Evolutionary conservation across 92 coral and sea anemone species (phyloP), one percentile per base, ranked within the genome.

Genomic region (Zoanthus solanderi): DNA sequence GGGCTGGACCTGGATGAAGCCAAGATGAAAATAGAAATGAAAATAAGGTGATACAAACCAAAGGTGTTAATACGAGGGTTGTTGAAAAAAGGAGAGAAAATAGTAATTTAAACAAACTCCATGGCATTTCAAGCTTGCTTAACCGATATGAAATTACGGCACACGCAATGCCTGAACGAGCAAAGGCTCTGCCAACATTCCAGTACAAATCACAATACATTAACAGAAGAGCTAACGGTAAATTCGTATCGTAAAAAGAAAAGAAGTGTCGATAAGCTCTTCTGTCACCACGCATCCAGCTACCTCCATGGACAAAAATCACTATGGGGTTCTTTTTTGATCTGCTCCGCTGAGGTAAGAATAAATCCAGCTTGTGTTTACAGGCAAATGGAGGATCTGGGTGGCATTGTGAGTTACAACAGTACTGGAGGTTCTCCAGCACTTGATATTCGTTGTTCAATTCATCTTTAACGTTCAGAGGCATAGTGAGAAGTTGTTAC

Each of bases 91-190:
- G 28, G 4, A 92, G 56, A 6, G 94, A 90, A 42, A 79, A 31
- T 6, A 56, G 48, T 9, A 90, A 66, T 37, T 76, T 78, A 34
- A 90, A 18, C 6, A 92, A 34, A 18, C 89, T 29, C 89, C 92
- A 86, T 9, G 94, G 94, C 48, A 92, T 83, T 72, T 92, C 88
- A 30, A 92, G 89, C 47, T 92, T 82, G 84, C 92, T 92, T 15
- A 92, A 83, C 0, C 94, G 94, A 85, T 92, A 92, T 23, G 94
- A 92, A 61, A 92, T 84, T 4, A 92, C 94, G 31, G 94, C 94
- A 76, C 94, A 92, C 17, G 94, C 94, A 47, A 92, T 85, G 15
- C 94, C 94, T 54, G 71, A 71, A 13, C 89, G 78, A 2, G 94
- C 92, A 77, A 89, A 92, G 7, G 90, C 82, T 65, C 83, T 78